Percentiles rank a stretch among this genome's conserved stretches.
These are phyloP conservation scores for Sitophilus oryzae DNA, from an alignment of 1,140 invertebrate genomes.

Conservation along the genomic window DNA sequence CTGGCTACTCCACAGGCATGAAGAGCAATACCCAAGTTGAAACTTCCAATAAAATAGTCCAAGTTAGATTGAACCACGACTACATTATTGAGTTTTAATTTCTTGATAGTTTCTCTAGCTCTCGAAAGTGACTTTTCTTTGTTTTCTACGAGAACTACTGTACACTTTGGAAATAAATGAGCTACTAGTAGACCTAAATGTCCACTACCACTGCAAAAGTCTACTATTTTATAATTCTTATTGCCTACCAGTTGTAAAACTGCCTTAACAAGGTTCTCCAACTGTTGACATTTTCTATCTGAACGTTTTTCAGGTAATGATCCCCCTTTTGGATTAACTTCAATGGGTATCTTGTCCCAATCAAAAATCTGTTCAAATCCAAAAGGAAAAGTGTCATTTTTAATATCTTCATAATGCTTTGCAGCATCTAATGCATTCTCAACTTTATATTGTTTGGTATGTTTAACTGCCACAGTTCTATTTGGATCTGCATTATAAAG, in stretches of 20 bases:
- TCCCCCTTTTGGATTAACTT: constrained; percentile 71
- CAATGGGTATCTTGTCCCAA: constrained; percentile 62
- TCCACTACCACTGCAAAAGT: constrained; percentile 92
- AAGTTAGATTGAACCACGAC: constrained; percentile 80
- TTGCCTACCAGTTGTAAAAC: constrained; percentile 60
- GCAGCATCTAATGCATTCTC: constrained; percentile 56
- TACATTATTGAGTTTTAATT: constrained; percentile 70
- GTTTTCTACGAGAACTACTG: constrained; percentile 82
- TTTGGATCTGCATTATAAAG: constrained; percentile 75
- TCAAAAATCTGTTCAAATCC: constrained; percentile 45
- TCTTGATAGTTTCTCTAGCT: constrained; percentile 64
- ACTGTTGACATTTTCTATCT: constrained; percentile 77
- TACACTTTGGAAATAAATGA: constrained; percentile 67
- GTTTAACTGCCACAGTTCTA: constrained; percentile 67
- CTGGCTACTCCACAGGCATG: constrained; percentile 94
- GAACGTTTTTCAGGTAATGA: constrained; percentile 69
- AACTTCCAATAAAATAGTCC: constrained; percentile 71
- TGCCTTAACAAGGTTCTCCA: constrained; percentile 81
- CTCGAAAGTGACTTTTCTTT: constrained; percentile 80
- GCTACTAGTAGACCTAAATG: constrained; percentile 87
- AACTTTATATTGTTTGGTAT: constrained; percentile 69
- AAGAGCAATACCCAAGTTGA: constrained; percentile 79
- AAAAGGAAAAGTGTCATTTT: constrained; percentile 42
- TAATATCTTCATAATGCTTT: constrained; percentile 39
- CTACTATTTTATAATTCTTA: constrained; percentile 63